Percentiles rank a stretch among this genome's conserved stretches.
These are phyloP conservation scores for Stenurella melanura DNA, from an alignment of 2,888 invertebrate species.

Conservation along the genomic window DNA sequence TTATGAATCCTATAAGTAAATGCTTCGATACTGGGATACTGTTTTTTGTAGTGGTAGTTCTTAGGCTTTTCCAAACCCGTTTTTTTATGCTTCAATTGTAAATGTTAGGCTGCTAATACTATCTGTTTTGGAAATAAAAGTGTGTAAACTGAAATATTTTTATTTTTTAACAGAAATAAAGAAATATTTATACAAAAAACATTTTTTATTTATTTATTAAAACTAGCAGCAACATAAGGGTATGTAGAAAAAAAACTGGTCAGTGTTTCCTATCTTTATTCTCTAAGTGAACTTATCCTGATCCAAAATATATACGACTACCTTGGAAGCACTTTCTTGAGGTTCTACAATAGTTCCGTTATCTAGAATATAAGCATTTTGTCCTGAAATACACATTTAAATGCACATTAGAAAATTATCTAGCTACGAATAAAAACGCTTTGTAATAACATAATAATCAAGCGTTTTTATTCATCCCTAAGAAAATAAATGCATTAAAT, in stretches of 20 bases:
- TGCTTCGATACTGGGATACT: neutral
- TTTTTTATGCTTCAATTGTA: neutral
- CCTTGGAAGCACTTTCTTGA: conserved; percentile 63
- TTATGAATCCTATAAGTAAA: neutral
- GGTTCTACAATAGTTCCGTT: conserved; percentile 68
- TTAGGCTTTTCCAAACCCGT: neutral
- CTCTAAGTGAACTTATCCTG: conserved; percentile 30
- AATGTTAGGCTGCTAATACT: neutral
- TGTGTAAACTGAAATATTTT: conserved; percentile 23
- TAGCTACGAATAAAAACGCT: too few relatives aligned
- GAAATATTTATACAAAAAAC: conserved; percentile 1
- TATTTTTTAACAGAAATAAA: conserved; percentile 13
- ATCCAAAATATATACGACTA: conserved; percentile 65
- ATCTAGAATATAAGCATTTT: conserved; percentile 67
- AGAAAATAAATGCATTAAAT: too few relatives aligned
- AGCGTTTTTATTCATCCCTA: too few relatives aligned
- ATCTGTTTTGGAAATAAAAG: neutral
- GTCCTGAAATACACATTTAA: conserved; percentile 60
- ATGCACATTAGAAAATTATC: neutral
- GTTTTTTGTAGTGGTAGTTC: neutral
- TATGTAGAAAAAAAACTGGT: neutral
- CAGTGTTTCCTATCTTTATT: neutral
- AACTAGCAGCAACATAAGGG: neutral
- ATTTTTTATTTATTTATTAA: neutral
- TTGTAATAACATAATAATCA: too few relatives aligned